Evolutionary conservation across 2,113 vertebrate species (phyloP).

Genomic region (Willisornis vidua): DNA sequence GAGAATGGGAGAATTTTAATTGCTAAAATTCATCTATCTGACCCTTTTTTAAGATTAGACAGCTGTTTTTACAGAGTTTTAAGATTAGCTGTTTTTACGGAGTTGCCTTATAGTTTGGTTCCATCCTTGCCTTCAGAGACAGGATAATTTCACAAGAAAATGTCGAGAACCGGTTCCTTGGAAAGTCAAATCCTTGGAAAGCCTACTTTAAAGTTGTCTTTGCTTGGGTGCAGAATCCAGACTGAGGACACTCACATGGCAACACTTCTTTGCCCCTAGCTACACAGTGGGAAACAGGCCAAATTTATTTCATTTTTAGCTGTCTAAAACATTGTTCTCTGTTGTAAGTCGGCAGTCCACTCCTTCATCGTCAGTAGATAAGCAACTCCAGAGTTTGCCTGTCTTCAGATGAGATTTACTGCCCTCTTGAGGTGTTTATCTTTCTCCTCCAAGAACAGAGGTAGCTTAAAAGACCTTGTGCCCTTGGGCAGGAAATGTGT

Average conservation of each 20-base stretch:
- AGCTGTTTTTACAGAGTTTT: background rate
- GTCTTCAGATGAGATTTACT: slow-evolving; percentile 56
- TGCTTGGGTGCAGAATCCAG: background rate
- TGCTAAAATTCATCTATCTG: background rate
- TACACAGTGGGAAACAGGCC: background rate
- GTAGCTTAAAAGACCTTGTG: background rate
- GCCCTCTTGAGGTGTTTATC: slow-evolving; percentile 39
- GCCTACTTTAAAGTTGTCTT: background rate
- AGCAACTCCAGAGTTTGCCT: slow-evolving; percentile 1
- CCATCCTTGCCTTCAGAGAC: background rate
- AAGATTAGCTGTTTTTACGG: too few species aligned
- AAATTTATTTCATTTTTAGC: background rate
- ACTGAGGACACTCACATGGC: background rate
- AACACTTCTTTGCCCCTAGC: background rate
- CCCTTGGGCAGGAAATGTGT: background rate
- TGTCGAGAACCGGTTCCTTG: background rate
- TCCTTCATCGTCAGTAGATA: background rate
- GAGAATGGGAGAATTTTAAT: background rate
- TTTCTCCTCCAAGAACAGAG: background rate
- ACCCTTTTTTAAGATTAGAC: background rate
- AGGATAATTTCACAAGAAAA: background rate
- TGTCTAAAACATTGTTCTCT: background rate
- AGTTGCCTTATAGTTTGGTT: background rate
- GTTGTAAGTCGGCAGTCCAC: background rate
- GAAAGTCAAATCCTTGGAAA: background rate